phyloP scores from a whole-genome alignment of 2,888 invertebrate genomes.

The Formica aserva region DNA sequence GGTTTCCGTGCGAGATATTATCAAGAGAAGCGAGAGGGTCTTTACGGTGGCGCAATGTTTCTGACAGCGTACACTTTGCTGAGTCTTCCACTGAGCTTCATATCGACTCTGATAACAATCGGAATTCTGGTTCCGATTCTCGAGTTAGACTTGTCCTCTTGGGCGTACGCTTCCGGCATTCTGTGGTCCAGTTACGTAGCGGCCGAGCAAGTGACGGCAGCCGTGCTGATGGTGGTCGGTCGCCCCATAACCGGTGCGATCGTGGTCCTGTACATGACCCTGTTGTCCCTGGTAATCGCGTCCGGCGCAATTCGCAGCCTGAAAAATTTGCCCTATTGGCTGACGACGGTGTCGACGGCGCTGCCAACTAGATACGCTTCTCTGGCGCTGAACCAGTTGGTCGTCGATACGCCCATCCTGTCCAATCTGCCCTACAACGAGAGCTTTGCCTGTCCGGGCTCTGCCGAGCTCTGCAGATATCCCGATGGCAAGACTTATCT shows the following conservation, averaged over 20 bases:
- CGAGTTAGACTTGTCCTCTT: slow-evolving; percentile 79
- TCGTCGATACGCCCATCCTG: slow-evolving; percentile 79
- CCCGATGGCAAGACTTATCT: slow-evolving; percentile 91
- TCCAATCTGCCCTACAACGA: slow-evolving; percentile 86
- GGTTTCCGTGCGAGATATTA: slow-evolving; percentile 96
- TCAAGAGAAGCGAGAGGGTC: slow-evolving; percentile 95
- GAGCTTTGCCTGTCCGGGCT: slow-evolving; percentile 85
- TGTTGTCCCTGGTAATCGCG: slow-evolving; percentile 87
- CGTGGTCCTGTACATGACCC: slow-evolving; percentile 92
- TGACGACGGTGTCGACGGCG: slow-evolving; percentile 81
- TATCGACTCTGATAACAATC: slow-evolving; percentile 91
- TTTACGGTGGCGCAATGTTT: slow-evolving; percentile 95
- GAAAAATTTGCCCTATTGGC: slow-evolving; percentile 82
- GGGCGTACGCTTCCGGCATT: slow-evolving; percentile 84
- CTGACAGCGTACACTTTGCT: slow-evolving; percentile 93
- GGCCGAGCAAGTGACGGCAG: slow-evolving; percentile 94
- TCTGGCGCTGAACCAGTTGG: slow-evolving; percentile 82
- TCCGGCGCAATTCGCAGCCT: slow-evolving; percentile 82
- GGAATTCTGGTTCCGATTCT: slow-evolving; percentile 90
- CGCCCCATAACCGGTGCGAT: slow-evolving; percentile 92
- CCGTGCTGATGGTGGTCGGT: slow-evolving; percentile 93
- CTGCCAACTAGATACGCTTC: slow-evolving; percentile 83
- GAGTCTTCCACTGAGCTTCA: slow-evolving; percentile 93
- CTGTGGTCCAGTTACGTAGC: slow-evolving; percentile 95
- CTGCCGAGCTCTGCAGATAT: slow-evolving; percentile 88